phyloP scores from a whole-genome alignment of 2,113 vertebrate species.

The Rhodinocichla rosea region DNA sequence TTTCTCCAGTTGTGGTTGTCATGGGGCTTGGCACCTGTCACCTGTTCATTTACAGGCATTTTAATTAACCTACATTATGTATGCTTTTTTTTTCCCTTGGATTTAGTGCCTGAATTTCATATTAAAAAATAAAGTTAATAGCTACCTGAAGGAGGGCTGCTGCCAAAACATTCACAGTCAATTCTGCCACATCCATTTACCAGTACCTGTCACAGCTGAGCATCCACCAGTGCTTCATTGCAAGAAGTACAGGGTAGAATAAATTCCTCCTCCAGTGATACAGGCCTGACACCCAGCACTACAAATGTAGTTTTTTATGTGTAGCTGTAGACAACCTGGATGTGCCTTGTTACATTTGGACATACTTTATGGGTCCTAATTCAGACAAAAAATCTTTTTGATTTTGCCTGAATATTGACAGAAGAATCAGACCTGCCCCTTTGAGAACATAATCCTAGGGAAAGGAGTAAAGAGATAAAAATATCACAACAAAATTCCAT shows the following conservation, averaged over 20 bases:
- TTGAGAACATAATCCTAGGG: background rate
- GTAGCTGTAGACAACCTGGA: background rate
- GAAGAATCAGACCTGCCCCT: background rate
- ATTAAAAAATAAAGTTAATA: slow-evolving; percentile 75
- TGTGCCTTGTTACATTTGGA: background rate
- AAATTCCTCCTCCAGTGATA: background rate
- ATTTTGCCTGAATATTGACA: background rate
- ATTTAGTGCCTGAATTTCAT: slow-evolving; percentile 72
- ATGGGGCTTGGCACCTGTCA: slow-evolving; percentile 78
- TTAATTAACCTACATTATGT: slow-evolving; percentile 81
- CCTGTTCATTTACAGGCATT: slow-evolving; percentile 79
- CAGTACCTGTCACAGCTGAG: background rate
- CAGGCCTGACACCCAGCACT: background rate
- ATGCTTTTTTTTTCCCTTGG: slow-evolving; percentile 66
- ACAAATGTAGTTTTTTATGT: background rate
- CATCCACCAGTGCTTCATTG: slow-evolving; percentile 5
- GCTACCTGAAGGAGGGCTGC: slow-evolving; percentile 69
- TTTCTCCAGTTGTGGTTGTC: slow-evolving; percentile 72
- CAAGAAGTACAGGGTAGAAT: background rate
- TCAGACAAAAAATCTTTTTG: background rate
- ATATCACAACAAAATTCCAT: background rate
- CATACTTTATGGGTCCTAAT: background rate
- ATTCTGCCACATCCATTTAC: slow-evolving; percentile 49
- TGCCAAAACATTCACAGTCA: slow-evolving; percentile 58
- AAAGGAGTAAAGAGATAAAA: background rate